Base-by-base conservation (phyloP, 2,797 vertebrate genomes). In the Microchirus variegatus region DNA sequence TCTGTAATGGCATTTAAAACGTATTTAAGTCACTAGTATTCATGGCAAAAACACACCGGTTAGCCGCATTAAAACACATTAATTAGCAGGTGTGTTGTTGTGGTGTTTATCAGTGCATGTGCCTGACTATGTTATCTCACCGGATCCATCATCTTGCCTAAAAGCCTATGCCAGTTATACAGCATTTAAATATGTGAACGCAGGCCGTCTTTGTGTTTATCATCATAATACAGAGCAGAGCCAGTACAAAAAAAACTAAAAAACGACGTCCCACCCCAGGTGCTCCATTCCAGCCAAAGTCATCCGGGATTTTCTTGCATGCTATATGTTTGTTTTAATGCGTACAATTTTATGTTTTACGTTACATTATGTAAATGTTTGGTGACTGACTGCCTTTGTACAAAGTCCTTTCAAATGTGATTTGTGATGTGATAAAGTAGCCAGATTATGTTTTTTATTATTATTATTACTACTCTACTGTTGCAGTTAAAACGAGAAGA, bases 261-360 rank as follows among this genome's bases (percentile, higher is more conserved):
- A 19, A 66, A 40, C 47, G 49, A 50, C 12, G 6, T 16, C 43
- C 41, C 53, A 40, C 3, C 43, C 55, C 22, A 43, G 22, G 15
- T 53, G 18, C n/a, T 43, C 42, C 59, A 43, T 19, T 35, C 13
- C 16, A 55, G 26, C 42, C 17, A 18, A 31, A 63, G 18, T 31
- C 45, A 49, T 44, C 6, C 44, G 41, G 18, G 40, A 61, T 73
- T 60, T 73, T 67, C 45, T 57, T 79, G 87, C 87, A 87, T 87
- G 84, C 61, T 18, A 22, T 49, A 35, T 63, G n/a, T n/a, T n/a
- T n/a, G n/a, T n/a, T 70, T 77, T 77, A 77, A 53, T 85, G 46
- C 48, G 26, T 66, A 36, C 63, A 63, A n/a, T 22, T 22, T 22
- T 22, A 47, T 45, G 15, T 71, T n/a, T n/a, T 69, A 14, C 42